Evolutionary conservation across 2,888 invertebrate species (phyloP), one percentile per base, ranked within the genome.

Genomic region (Phyto melanocephala): DNA sequence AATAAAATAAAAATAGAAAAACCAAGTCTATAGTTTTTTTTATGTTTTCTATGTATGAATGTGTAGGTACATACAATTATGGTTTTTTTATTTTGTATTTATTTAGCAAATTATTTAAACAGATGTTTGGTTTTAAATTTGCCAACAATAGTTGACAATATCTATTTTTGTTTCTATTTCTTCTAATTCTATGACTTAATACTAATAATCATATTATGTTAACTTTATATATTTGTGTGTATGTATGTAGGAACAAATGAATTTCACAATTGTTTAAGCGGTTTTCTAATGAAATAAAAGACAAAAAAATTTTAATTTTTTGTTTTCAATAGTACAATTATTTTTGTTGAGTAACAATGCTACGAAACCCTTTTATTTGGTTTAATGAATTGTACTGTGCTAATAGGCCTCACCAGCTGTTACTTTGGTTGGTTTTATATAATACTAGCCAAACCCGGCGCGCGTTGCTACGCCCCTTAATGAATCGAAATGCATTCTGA

Each of bases 91-190:
- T 63, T 63, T 52, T 62, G 7, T 33, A 20, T 24, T 68, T 75
- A 52, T 74, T 70, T 56, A 70, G 58, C 74, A 52, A 81, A 75
- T 82, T 78, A 75, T 82, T 82, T 82, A 75, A 65, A 82, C 81
- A 82, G 81, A 78, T 82, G 81, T 82, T 82, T 81, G 63, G 63
- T 56, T 50, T 65, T 35, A 54, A 40, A 28, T 5, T 28, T 35
- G 45, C 17, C 24, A 35, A 77, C 70, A 70, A 77, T 54, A n/a
- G 35, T 17, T 67, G 58, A 67, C 40, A 22, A 68, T 50, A 56
- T 56, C 50, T 65, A 79, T 70, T 50, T 79, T 71, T 78, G 56
- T 78, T 71, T 78, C 56, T 37, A 37, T 62, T 60, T 62, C 24
- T 28, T 60, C 8, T 37, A 35, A 70, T 62, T 45, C 35, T 62